Evolutionary conservation across 2,888 invertebrate genomes (phyloP), one percentile per base, ranked within the genome.

Genomic region (Ophion slaviceki): DNA sequence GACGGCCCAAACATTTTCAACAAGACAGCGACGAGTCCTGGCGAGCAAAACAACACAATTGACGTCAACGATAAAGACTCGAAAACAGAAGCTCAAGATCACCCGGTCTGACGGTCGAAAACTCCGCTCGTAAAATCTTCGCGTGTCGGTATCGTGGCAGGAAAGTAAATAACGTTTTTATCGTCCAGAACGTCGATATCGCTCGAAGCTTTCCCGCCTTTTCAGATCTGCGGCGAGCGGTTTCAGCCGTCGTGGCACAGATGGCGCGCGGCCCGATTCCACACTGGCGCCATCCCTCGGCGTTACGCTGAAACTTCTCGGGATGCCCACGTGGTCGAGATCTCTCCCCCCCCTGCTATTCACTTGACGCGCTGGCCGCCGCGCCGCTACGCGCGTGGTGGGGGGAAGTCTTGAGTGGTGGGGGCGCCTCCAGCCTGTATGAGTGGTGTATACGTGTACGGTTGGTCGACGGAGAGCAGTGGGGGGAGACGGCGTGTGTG

Each of bases 271-370:
- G 10, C 32, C 70, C 40, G 78, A 80, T 45, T 78, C 78, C 64
- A 20, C 66, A 77, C 70, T 40, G 24, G 84, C 92, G 91, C 90
- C 93, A 93, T 92, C 93, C 91, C 62, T 83, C 86, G 61, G 57
- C 28, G 47, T 2, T 32, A 2, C 59, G 28, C 32, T 11, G 88
- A 92, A 93, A 81, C 88, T 81, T 11, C 59, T 90, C 71, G 84
- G 59, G 59, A 75, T 87, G 89, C 91, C 68, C 92, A 91, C 91
- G 92, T 92, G 91, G 88, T 89, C 79, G 70, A 32, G 17, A 68
- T 70, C 89, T 88, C 90, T 91, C 88, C 90, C 91, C 87, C 90
- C 88, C 74, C 53, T 40, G 40, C 32, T 62, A 62, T 28, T 61
- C 68, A 68, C 77, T 81, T 85, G 81, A 75, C 72, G 84, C 81